Conservation (phyloP, 2,113 vertebrate species). For the Microcebus murinus region DNA sequence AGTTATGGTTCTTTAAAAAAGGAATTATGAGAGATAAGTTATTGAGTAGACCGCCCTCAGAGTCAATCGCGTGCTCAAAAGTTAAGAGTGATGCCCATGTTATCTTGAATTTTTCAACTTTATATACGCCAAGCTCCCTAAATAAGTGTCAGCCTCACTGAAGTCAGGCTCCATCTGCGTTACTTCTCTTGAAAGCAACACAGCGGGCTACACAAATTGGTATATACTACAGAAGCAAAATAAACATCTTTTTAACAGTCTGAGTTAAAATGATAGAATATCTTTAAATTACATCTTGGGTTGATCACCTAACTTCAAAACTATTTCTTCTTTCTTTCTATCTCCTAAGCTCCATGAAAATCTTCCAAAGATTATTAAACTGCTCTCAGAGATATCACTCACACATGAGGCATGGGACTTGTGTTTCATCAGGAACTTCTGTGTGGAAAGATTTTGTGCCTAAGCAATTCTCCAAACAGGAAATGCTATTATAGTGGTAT, state of each 20-base stretch:
- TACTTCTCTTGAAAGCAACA: not conserved
- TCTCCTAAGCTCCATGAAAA: not conserved
- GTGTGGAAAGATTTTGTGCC: constrained; percentile 37
- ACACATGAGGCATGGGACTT: not conserved
- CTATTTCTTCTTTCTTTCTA: not conserved
- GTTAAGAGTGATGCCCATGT: not conserved
- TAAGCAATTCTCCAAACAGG: constrained; percentile 58
- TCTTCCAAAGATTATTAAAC: not conserved
- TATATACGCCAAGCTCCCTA: not conserved
- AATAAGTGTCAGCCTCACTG: not conserved
- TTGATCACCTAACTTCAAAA: not conserved
- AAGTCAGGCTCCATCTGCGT: not conserved
- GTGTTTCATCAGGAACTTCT: constrained; percentile 34
- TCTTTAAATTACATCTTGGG: not conserved
- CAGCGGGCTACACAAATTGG: not conserved
- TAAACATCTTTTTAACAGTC: not conserved
- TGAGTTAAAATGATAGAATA: not conserved
- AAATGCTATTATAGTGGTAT: constrained; percentile 64
- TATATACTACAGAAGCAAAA: not conserved
- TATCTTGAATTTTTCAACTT: not conserved
- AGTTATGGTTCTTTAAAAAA: not conserved
- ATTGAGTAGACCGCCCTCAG: not conserved
- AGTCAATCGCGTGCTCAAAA: not conserved
- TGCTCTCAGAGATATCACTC: not conserved
- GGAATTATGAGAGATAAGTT: not conserved